Base-by-base conservation (phyloP, 2,888 invertebrate species). In the Caenorhabditis plicata region DNA sequence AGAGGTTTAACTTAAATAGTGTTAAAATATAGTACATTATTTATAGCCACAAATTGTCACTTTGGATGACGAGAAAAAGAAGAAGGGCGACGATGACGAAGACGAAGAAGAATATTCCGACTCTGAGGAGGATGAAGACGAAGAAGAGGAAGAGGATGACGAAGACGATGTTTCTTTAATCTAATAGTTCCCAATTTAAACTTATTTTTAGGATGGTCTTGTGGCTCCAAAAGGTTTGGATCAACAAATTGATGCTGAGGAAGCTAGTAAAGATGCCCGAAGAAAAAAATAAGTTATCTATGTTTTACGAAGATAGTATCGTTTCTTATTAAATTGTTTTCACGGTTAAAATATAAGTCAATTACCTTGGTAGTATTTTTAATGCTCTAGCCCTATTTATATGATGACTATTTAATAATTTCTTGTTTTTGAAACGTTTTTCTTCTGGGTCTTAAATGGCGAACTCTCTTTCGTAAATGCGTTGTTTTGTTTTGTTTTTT, bases 51-150 rank as follows among this genome's bases (percentile, higher is more conserved):
- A 95, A 85, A 93, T 98, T 65, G 95, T 98, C 25, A 96, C 98
- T 1, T 96, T 96, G 48, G 89, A 91, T 17, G 98, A 99, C 83
- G 98, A 98, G 83, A 92, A 92, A 2, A 96, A 96, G 67, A 77
- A 78, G 62, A 72, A 70, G 61, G 51, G 70, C 65, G 74, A 72
- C 35, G 60, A 75, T 19, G 66, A 72, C 25, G 69, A 73, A 27
- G 76, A 73, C 3, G 67, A 64, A 5, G 67, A 71, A 25, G 70
- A 61, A 9, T 68, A 67, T 23, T n/a, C n/a, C n/a, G 75, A 71
- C 20, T 69, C 68, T 29, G 73, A 70, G 25, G 68, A 71, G 23
- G 74, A 72, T 20, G 78, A 77, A 42, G 78, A 76, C 20, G 77
- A 74, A 19, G 75, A 55, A 35, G 63, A 61, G 17, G 68, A 66